Base-by-base conservation (phyloP, 1,140 invertebrate species). In the Drosophila busckii region DNA sequence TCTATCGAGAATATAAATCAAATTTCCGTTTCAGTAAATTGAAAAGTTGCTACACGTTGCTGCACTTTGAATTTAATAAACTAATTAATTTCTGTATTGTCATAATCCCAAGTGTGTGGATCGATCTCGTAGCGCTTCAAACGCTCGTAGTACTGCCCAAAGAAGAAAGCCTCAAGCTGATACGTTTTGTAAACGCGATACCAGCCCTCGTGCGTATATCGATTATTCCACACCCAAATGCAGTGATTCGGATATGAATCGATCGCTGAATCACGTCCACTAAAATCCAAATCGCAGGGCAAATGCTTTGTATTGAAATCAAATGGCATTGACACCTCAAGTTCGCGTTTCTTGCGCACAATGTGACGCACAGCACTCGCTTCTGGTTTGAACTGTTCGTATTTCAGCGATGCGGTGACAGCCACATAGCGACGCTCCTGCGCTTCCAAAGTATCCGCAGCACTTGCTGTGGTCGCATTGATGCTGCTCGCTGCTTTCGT, bases 21-120 rank as follows among this genome's bases (percentile, higher is more conserved):
- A 64, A 65, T 65, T 65, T 65, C 62, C 61, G 62, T 50, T 56
- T 42, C 42, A 65, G 37, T 40, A 17, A 62, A 46, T 34, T n/a
- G n/a, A n/a, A n/a, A n/a, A n/a, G n/a, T n/a, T n/a, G n/a, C n/a
- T n/a, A n/a, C n/a, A n/a, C n/a, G n/a, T n/a, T n/a, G n/a, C n/a
- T n/a, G n/a, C n/a, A n/a, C n/a, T n/a, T n/a, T n/a, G n/a, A n/a
- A n/a, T n/a, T n/a, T n/a, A n/a, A n/a, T n/a, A n/a, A n/a, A n/a
- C n/a, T n/a, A n/a, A n/a, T n/a, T n/a, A n/a, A n/a, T 8, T 26
- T 1, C 2, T 26, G 4, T 9, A 1, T 32, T 15, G 5, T 13
- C 25, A 20, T 44, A 35, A 6, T 44, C 40, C 19, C 16, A 54
- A 0, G n/a, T 7, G 6, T 22, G 37, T 0, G 42, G 49, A 41